Evolutionary conservation across 2,113 vertebrate genomes (phyloP).

Genomic region (Loxodonta africana): DNA sequence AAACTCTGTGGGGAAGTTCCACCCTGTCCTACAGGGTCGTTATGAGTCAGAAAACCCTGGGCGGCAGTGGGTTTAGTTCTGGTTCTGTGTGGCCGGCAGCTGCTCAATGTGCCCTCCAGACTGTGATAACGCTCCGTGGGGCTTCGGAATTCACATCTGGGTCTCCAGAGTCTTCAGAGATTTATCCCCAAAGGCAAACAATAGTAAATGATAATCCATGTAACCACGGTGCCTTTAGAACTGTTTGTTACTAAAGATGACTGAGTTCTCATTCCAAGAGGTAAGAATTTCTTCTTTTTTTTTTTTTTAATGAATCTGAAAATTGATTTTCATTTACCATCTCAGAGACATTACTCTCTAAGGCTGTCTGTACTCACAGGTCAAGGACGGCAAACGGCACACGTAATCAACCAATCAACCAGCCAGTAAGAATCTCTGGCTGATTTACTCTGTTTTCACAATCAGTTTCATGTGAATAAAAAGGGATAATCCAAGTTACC

Average conservation of each 20-base stretch:
- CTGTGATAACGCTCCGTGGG: constrained; percentile 32
- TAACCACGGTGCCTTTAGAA: neutral
- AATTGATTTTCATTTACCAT: neutral
- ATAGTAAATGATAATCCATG: neutral
- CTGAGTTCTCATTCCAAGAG: neutral
- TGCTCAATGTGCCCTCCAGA: neutral
- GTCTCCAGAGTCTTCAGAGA: neutral
- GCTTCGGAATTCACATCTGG: neutral
- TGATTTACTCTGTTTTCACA: neutral
- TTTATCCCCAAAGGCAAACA: neutral
- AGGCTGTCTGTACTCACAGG: neutral
- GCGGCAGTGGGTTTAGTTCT: too few relatives aligned
- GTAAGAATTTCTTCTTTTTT: too few relatives aligned
- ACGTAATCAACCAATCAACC: neutral
- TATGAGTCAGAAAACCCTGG: too few relatives aligned
- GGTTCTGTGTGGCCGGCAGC: too few relatives aligned
- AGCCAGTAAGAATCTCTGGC: neutral
- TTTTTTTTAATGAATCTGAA: neutral
- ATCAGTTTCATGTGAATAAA: neutral
- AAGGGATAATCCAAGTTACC: neutral
- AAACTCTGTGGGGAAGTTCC: too few relatives aligned
- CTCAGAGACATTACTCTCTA: neutral
- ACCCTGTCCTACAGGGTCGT: too few relatives aligned
- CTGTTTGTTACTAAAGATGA: neutral
- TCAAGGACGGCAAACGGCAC: neutral